Evolutionary conservation across 2,113 vertebrate species (phyloP), one percentile per base, ranked within the genome.

Genomic region (Cryptotis parvus): DNA sequence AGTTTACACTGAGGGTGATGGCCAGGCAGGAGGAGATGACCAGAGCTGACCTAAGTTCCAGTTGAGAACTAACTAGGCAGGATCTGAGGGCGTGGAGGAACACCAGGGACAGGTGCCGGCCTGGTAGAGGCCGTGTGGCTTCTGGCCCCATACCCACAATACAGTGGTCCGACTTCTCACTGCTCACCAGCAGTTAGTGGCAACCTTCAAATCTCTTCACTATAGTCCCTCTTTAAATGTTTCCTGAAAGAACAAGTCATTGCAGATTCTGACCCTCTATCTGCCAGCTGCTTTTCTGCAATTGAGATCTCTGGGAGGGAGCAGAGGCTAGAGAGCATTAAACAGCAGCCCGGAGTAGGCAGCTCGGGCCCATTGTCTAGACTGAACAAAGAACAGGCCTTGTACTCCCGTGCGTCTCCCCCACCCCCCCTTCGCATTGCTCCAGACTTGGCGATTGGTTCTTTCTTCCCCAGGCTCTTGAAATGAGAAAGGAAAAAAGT

Each of bases 401-500:
- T 35, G 35, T 7, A 43, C 22, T 20, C 55, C 55, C 24, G 39
- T 31, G 11, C 14, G 37, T 5, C 29, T 73, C 3, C 15, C 12
- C 61, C 15, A 70, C 33, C 35, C 26, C 27, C 45, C 49, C 10
- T 16, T 31, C 85, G 87, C 52, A 92, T 78, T 63, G 89, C 82
- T 88, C 68, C 94, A 88, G 89, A 94, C 31, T 26, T 88, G 69
- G 65, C 69, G 89, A 27, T 88, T 79, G 43, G 33, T 63, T 94
- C 15, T 92, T 45, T 88, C 45, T 76, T 65, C 27, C 45, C 55
- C 55, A 95, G 95, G 55, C 86, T 94, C 6, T 97, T 90, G 75
- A 96, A 75, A 81, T 97, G 85, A 90, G 33, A 95, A 79, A 7
- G 84, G n/a, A n/a, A 22, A 74, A 96, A 26, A 87, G 81, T 95